A percentile compares a stretch with the other conserved stretches of the same genome.
phyloP scores from a whole-genome alignment of 2,888 invertebrate genomes.

The Petrolisthes cinctipes region DNA sequence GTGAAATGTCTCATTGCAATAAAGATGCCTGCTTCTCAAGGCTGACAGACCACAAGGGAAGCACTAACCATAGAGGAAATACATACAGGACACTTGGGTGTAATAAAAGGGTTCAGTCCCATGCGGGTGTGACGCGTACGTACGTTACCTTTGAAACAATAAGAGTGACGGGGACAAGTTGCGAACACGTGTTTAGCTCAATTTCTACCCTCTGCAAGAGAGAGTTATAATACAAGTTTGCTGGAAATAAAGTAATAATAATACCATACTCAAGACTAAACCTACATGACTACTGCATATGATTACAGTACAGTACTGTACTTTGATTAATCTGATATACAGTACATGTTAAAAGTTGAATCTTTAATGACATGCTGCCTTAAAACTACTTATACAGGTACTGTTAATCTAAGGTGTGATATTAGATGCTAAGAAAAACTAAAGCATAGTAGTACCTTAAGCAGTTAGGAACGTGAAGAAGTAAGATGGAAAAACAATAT shows the following conservation, averaged over 20 bases:
- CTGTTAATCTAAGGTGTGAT: not conserved
- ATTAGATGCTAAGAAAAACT: slow-evolving; percentile 25
- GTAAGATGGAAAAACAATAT: no score
- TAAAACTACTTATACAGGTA: not conserved
- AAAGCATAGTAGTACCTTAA: no score
- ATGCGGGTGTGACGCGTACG: not conserved
- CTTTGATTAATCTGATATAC: slow-evolving; percentile 8
- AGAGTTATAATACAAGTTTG: slow-evolving; percentile 36
- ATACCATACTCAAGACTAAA: not conserved
- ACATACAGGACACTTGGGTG: not conserved
- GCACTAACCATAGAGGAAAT: slow-evolving; percentile 20
- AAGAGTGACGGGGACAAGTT: slow-evolving; percentile 58
- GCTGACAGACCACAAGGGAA: not conserved
- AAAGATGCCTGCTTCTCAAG: not conserved
- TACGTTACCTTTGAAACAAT: slow-evolving; percentile 62
- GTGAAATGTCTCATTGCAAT: no score
- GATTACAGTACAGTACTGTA: slow-evolving; percentile 15
- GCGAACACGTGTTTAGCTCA: slow-evolving; percentile 61
- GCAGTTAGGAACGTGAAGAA: no score
- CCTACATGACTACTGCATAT: not conserved
- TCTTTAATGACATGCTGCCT: slow-evolving; percentile 28
- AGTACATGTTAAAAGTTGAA: slow-evolving; percentile 3
- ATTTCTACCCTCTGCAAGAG: slow-evolving; percentile 61
- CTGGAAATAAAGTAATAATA: no score
- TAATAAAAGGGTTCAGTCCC: not conserved